Evolutionary conservation across 2,888 invertebrate species (phyloP), one percentile per base, ranked within the genome.

Genomic region (Temnothorax ravouxi): DNA sequence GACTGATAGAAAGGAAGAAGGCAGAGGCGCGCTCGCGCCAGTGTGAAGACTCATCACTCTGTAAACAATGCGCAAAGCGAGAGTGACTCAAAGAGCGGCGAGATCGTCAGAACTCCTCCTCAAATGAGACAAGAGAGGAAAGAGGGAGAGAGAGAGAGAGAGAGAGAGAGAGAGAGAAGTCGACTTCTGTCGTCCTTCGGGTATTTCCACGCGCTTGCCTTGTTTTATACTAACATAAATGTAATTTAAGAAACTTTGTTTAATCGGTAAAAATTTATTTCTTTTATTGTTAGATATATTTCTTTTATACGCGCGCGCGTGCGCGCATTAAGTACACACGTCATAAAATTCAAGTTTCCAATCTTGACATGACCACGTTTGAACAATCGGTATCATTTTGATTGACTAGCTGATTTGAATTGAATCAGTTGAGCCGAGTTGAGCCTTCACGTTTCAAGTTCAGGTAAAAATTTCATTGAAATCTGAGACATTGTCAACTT

Each of bases 41-140:
- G 94, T 93, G 94, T 92, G 93, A 94, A 93, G 94, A 94, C 93
- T 94, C 94, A 94, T 94, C 94, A 93, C 94, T 94, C 93, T 93
- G 94, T 94, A 94, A 94, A 94, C 94, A 94, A 94, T 94, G 93
- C 93, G 88, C 88, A 87, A 92, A 92, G 90, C 92, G 91, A 92
- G 92, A 93, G 91, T 92, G 92, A 93, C 92, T 93, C 92, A 93
- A 93, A 94, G 93, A 92, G 90, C 90, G 88, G 87, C 88, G 90
- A 88, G 88, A 90, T 90, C 88, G 88, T 90, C 90, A 87, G 88
- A 90, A 89, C 90, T 88, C 88, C 85, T 89, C 82, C 88, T 87
- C 84, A 72, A 76, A 66, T 69, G 79, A 54, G 69, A 66, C 83
- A 85, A 67, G 88, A 61, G 80, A 82, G 72, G 29, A n/a, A n/a